Evolutionary conservation across 2,888 invertebrate species (phyloP).

Genomic region (Isoperla grammatica): DNA sequence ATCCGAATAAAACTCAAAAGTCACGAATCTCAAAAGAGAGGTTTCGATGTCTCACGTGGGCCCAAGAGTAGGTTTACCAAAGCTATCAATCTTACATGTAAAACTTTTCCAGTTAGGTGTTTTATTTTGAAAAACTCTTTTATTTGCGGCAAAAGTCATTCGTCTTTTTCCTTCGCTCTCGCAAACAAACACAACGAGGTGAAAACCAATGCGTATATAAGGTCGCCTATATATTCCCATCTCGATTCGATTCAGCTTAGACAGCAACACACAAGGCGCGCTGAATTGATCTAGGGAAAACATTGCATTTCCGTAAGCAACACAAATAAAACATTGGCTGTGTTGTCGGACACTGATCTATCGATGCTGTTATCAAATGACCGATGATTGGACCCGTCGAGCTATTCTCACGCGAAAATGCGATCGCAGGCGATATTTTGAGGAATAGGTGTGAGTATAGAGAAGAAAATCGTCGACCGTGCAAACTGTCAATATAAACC

Average conservation of each 20-base stretch:
- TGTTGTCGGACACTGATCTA: conserved; percentile 7
- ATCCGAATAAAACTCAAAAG: no score
- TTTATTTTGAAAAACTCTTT: background rate
- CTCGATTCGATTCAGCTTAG: no score
- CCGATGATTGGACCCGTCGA: conserved; percentile 5
- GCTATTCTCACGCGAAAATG: conserved; percentile 5
- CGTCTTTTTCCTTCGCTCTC: conserved; percentile 8
- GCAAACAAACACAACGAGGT: background rate
- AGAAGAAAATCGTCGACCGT: no score
- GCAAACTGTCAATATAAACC: no score
- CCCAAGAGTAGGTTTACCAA: no score
- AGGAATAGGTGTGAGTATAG: no score
- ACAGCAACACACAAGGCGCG: no score
- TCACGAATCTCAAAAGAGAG: no score
- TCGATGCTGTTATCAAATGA: conserved; percentile 5
- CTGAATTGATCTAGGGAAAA: conserved; percentile 6
- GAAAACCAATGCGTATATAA: background rate
- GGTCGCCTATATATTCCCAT: background rate
- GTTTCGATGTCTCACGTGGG: no score
- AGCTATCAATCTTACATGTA: conserved; percentile 15
- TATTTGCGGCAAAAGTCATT: conserved; percentile 14
- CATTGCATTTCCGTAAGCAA: conserved; percentile 14
- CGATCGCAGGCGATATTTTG: conserved; percentile 4
- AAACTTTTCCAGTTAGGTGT: conserved; percentile 15
- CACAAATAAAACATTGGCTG: conserved; percentile 2